Evolutionary conservation across 2,888 invertebrate genomes (phyloP).

Genomic region (Leptopilina syphax): DNA sequence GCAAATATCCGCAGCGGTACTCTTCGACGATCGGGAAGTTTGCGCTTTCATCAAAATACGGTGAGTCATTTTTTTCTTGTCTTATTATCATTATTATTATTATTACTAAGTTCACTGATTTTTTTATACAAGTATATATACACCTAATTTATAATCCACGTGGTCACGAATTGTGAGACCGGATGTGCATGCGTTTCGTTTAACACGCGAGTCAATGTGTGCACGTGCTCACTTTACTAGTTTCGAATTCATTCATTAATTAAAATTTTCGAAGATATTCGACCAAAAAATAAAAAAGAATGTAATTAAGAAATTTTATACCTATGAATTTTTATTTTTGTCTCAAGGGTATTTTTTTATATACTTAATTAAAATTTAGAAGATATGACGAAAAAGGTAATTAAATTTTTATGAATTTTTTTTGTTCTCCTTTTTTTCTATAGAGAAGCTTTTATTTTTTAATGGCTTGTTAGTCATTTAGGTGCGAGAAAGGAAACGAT

Average conservation of each 20-base stretch:
- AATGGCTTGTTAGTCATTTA: too few relatives aligned
- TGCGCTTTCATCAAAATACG: slow-evolving; percentile 85
- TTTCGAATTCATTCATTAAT: slow-evolving; percentile 2
- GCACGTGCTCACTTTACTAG: slow-evolving; percentile 16
- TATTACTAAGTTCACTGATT: slow-evolving; percentile 6
- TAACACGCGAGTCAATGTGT: slow-evolving; percentile 5
- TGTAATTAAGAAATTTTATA: too few relatives aligned
- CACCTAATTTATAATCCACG: slow-evolving; percentile 34
- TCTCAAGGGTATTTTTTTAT: too few relatives aligned
- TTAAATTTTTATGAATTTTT: too few relatives aligned
- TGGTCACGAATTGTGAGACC: slow-evolving; percentile 28
- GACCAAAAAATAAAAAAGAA: neutral
- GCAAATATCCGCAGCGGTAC: slow-evolving; percentile 86
- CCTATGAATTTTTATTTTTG: too few relatives aligned
- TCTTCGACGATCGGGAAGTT: slow-evolving; percentile 88
- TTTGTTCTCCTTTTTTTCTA: too few relatives aligned
- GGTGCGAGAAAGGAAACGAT: too few relatives aligned
- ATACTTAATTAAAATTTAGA: too few relatives aligned
- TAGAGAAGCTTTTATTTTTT: too few relatives aligned
- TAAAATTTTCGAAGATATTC: neutral
- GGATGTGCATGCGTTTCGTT: slow-evolving; percentile 34
- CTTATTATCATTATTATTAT: neutral
- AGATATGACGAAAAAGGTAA: too few relatives aligned
- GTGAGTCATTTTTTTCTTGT: slow-evolving; percentile 73
- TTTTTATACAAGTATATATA: neutral